These are phyloP conservation scores for Morpho achilles DNA, from an alignment of 2,888 invertebrate species.

Conservation along the genomic window DNA sequence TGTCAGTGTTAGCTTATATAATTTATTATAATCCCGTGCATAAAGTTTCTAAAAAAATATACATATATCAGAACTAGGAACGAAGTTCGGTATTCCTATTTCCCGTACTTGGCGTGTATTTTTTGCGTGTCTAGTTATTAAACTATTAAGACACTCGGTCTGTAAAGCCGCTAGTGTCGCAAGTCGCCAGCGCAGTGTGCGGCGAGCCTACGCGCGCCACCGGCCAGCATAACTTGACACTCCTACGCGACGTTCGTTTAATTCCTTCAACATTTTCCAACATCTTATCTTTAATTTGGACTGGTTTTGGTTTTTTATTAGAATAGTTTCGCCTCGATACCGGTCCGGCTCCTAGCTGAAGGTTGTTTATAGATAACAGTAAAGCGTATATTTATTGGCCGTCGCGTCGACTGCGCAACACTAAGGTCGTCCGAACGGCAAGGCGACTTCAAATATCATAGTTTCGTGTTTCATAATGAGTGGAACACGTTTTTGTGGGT, in stretches of 20 bases:
- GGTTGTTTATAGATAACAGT: constrained; percentile 73
- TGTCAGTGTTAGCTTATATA: too few relatives aligned
- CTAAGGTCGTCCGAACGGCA: constrained; percentile 49
- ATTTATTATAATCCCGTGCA: too few relatives aligned
- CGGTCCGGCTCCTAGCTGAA: constrained; percentile 62
- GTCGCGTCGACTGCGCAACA: constrained; percentile 56
- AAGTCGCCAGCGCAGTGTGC: neutral
- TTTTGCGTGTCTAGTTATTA: too few relatives aligned
- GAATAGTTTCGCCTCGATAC: constrained; percentile 75
- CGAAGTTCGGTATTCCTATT: too few relatives aligned
- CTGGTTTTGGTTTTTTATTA: constrained; percentile 74
- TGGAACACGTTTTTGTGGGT: constrained; percentile 66
- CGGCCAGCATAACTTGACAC: constrained; percentile 22
- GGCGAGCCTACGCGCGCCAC: neutral
- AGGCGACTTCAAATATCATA: constrained; percentile 67
- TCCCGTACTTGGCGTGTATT: too few relatives aligned
- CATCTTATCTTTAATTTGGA: constrained; percentile 59
- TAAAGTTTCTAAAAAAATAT: too few relatives aligned
- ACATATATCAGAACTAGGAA: too few relatives aligned
- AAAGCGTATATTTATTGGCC: constrained; percentile 68
- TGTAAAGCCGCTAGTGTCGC: neutral
- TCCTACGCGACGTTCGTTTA: constrained; percentile 36
- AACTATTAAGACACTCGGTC: too few relatives aligned
- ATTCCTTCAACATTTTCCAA: constrained; percentile 48
- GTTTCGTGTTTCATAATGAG: constrained; percentile 76